Base-by-base conservation (phyloP, 2,888 invertebrate genomes). In the Apamea epomidion region DNA sequence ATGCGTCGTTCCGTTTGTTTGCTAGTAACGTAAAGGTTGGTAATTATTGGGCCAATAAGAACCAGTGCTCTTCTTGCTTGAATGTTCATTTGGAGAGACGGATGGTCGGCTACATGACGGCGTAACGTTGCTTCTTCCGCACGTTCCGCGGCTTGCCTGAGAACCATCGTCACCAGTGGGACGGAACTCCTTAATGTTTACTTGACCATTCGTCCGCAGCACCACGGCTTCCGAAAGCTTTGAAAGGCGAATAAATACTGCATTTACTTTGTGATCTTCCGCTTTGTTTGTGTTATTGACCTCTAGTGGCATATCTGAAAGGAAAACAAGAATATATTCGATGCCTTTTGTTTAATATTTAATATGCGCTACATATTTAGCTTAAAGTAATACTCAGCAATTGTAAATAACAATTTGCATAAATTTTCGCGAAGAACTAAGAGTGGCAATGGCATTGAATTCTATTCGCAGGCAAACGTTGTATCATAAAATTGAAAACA, bases 101-200 rank as follows among this genome's bases (percentile, higher is more conserved):
- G 89, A 90, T 89, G 88, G 86, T 60, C 80, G 86, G 81, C 79
- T 86, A 83, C 80, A 78, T 82, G 81, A 73, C 70, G 81, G 84
- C 86, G 87, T 88, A 89, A 89, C 90, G 89, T 91, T 91, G 77
- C 85, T 88, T 91, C 92, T 92, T 92, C 92, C 92, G 91, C 86
- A 88, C 91, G 94, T 94, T 95, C 92, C 94, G 92, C 93, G 81
- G 87, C 84, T 81, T 92, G 93, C 92, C 92, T 95, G 93, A 91
- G 94, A 95, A 94, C 91, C 89, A 89, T 83, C 85, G 81, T 87
- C 84, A 88, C 83, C 87, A 87, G 84, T 90, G 85, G 85, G 83
- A 87, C 76, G 85, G 83, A 88, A 86, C 82, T 84, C 76, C 84
- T 81, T 76, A 74, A 90, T 88, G 84, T 90, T 89, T 89, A 86